Base-by-base conservation (phyloP, 2,888 invertebrate species). In the Aplocera efformata region DNA sequence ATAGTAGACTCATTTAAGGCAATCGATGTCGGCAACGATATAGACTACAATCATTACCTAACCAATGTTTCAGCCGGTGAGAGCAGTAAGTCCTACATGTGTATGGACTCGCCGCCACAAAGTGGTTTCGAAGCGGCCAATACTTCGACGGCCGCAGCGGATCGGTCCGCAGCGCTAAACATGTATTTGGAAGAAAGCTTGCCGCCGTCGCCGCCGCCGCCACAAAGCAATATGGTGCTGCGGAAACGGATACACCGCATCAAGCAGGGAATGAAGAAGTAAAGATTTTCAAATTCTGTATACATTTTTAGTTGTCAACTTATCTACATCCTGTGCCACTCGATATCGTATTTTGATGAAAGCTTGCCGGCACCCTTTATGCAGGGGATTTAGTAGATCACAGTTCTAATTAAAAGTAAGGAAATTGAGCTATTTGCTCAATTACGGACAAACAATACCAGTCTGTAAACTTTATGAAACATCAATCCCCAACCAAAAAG, bases 231-330 rank as follows among this genome's bases (percentile, higher is more conserved):
- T 63, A 95, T 95, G 93, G 95, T 95, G 51, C 89, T 96, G 48
- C 90, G 96, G 51, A 96, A 96, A 79, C 91, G 95, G 63, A 95
- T 96, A 73, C 92, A 94, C 51, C 94, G 95, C 76, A 96, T 96
- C 58, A 95, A 95, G 66, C 95, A 95, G 74, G 95, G 95, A 52
- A 96, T 96, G 95, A 96, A 94, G 74, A 91, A 93, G 88, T 91
- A 60, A 70, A 74, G 7, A 30, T 24, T 28, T 35, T 27, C 3
- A 3, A 5, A 10, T 7, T 13, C 10, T n/a, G 7, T 24, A 29
- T 7, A 20, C 6, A n/a, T 20, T 3, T 20, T 20, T 6, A 6
- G 6, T 20, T 3, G 6, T 5, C 4, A 20, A 20, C 20, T 3
- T 6, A 20, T 20, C 20, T 20, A 20, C 20, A 6, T 20, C 20